Base-by-base conservation (phyloP, 1,140 invertebrate species). In the Aporrectodea caliginosa region DNA sequence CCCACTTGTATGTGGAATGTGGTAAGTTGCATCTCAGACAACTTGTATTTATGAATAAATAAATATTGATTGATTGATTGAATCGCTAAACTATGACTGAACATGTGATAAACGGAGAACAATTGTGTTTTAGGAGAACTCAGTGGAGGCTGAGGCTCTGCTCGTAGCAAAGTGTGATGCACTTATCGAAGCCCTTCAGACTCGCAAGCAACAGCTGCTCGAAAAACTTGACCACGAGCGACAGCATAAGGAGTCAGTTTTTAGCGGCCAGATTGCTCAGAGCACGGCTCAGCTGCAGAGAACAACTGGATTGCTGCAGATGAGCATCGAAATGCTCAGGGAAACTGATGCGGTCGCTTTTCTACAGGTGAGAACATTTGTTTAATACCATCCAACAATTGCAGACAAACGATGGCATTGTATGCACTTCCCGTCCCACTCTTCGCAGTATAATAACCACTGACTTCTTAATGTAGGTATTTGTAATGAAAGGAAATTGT, bases 271-370 rank as follows among this genome's bases (percentile, higher is more conserved):
- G 88, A 94, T 96, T 68, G 89, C 91, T 0, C 91, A 92, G 71
- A 95, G 94, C 86, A 95, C 94, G 14, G 90, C 90, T 31, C 92
- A 94, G 84, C 90, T 99, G 6, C 93, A 97, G 86, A 92, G 94
- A 83, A 98, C 97, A 72, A 98, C 96, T 0, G 95, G 95, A 14
- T 90, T 98, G 1, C 91, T 99, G 78, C 97, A 99, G 86, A 99
- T 99, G 88, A 98, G 96, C 88, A 98, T 99, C 84, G 98, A 99
- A 89, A 95, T 97, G 1, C 90, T 99, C 1, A 99, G 99, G 88
- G 98, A 99, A 90, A 95, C 94, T n/a, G 97, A 99, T 88, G 93
- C 95, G 84, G 92, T 94, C 35, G 94, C 95, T 22, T 99, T 98
- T 89, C 91, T 99, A 73, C 97, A 99, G 91, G 93, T 92, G 83